These are phyloP conservation scores for Polydrusus tereticollis DNA, from an alignment of 2,888 invertebrate genomes.

Conservation along the genomic window DNA sequence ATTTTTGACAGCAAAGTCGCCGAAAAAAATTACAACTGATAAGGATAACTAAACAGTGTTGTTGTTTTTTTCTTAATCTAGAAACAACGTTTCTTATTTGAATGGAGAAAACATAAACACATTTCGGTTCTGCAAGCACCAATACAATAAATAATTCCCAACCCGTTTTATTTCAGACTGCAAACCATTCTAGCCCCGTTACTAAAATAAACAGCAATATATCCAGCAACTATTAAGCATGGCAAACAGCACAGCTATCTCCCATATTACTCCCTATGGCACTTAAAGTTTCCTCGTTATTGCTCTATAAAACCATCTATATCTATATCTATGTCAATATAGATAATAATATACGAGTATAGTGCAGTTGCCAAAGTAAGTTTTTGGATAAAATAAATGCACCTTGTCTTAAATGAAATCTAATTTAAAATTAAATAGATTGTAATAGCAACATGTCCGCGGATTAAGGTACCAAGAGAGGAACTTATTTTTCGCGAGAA, in stretches of 20 bases:
- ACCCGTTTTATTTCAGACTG: constrained; percentile 15
- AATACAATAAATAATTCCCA: not conserved
- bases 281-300: constrained; percentile 46
- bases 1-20: too few relatives aligned
- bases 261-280: constrained; percentile 45
- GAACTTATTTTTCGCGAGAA: too few relatives aligned
- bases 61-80: too few relatives aligned
- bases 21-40: too few relatives aligned
- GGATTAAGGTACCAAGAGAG: too few relatives aligned
- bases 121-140: not conserved
- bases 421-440: not conserved
- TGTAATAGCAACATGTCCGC: too few relatives aligned
- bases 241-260: constrained; percentile 33
- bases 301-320: constrained; percentile 44
- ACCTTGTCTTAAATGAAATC: not conserved
- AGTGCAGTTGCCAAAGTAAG: not conserved
- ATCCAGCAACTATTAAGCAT: constrained; percentile 42
- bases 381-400: not conserved
- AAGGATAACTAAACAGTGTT: too few relatives aligned
- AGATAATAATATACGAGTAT: too few relatives aligned
- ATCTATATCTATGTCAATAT: constrained; percentile 40
- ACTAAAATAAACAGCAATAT: constrained; percentile 43
- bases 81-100: too few relatives aligned
- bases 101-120: not conserved
- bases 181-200: constrained; percentile 11